Base-by-base conservation (phyloP, 2,797 vertebrate species). In the Lycodopsis pacificus region DNA sequence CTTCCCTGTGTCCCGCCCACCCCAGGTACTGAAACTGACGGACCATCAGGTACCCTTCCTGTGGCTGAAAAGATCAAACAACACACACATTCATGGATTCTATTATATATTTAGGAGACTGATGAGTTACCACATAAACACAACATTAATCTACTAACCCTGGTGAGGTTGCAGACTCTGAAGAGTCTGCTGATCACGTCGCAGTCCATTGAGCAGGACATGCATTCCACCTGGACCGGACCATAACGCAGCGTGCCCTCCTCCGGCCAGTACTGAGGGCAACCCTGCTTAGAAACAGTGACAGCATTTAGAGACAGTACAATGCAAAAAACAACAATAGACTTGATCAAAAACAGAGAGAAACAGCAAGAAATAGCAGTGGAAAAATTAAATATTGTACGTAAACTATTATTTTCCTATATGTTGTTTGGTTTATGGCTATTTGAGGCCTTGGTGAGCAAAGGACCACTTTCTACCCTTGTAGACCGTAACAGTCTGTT, bases 11-110 rank as follows among this genome's bases (percentile, higher is more conserved):
- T 71, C 97, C 96, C 48, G 96, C 96, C 98, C 98, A 99, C 15
- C 98, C 98, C 76, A 99, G 94, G 80, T 99, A 99, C 91, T 99
- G 98, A 92, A 99, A 99, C 86, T 99, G 98, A 71, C 98, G 96
- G 5, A 99, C 98, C 98, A 99, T 99, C 90, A 99, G 92, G 91
- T 99, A 99, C 40, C 98, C 98, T 86, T 99, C 98, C 90, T 99
- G 98, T 12, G 98, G 98, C 98, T 99, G 84, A 51, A 7, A 2
- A 22, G 27, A 19, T 15, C 5, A 44, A 48, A 66, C 19, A 25
- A 73, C 19, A 13, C 57, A 66, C 44, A 49, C 51, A 40, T 1
- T 54, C 7, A 72, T 1, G 7, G 7, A 7, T 25, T 44, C 8
- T 53, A 13, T 5, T 0, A 9, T 5, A 7, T 0, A 9, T 5